A percentile compares a stretch with the other conserved stretches of the same genome.
Evolutionary conservation across 2,113 vertebrate species (phyloP).

Genomic region (Seriola aureovittata): DNA sequence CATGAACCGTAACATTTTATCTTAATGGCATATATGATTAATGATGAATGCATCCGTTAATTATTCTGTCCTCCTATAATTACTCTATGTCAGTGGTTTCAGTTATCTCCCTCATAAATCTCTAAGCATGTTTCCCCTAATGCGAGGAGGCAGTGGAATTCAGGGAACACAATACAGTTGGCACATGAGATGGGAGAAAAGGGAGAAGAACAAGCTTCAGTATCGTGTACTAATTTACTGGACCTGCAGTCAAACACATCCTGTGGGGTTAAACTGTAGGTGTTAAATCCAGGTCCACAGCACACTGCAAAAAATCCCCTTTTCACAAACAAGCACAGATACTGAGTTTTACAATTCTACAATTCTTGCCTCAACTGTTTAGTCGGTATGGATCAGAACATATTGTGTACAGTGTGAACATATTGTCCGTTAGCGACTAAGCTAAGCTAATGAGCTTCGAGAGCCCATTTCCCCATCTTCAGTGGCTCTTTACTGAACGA

Average conservation of each 20-base stretch:
- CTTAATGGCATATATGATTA: slow-evolving; percentile 41
- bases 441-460: no score
- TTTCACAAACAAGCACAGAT: background rate
- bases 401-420: no score
- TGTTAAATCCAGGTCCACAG: background rate
- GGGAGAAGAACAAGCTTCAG: background rate
- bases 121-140: slow-evolving; percentile 31
- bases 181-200: background rate
- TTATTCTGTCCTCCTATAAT: slow-evolving; percentile 64
- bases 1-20: slow-evolving; percentile 40
- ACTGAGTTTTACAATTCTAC: background rate
- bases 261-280: slow-evolving; percentile 7
- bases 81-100: slow-evolving; percentile 46
- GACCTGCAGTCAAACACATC: slow-evolving; percentile 1
- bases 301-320: background rate
- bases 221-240: slow-evolving; percentile 12
- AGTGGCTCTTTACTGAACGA: no score
- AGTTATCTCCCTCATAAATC: slow-evolving; percentile 49
- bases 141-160: slow-evolving; percentile 6
- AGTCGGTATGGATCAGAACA: background rate
- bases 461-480: no score
- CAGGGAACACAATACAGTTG: slow-evolving; percentile 16
- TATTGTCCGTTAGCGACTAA: no score
- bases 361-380: background rate
- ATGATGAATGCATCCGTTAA: slow-evolving; percentile 61